Percentiles rank a stretch among this genome's conserved stretches.
Evolutionary conservation across 2,797 vertebrate species (phyloP).

Genomic region (Gallinago stenura): DNA sequence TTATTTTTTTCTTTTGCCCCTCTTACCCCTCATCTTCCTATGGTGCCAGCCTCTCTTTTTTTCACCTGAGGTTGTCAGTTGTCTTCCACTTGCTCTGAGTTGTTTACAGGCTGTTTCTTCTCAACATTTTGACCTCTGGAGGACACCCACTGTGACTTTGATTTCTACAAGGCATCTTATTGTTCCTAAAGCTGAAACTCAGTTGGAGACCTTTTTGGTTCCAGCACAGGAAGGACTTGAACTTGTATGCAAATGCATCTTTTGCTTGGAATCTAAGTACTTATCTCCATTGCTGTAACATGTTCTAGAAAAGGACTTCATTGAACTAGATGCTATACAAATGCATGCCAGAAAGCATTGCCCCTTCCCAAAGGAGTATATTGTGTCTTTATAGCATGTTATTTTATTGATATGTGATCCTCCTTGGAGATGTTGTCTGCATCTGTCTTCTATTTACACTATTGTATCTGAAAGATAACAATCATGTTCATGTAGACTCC

Average conservation of each 20-base stretch:
- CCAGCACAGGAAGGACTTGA: neutral
- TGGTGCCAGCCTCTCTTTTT: neutral
- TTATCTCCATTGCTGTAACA: neutral
- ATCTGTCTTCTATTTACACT: neutral
- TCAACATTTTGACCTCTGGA: neutral
- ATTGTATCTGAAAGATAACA: neutral
- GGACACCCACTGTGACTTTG: neutral
- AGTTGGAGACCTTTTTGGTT: neutral
- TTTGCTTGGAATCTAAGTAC: neutral
- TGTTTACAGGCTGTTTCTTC: neutral
- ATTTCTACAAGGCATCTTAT: conserved; percentile 6
- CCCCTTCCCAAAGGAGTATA: neutral
- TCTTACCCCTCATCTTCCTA: neutral
- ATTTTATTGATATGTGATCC: neutral
- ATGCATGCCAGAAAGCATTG: neutral
- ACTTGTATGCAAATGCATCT: neutral
- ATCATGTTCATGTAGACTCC: neutral
- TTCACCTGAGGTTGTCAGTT: neutral
- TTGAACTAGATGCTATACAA: neutral
- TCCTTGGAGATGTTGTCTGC: neutral
- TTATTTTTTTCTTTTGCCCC: neutral
- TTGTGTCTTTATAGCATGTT: neutral
- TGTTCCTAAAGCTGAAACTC: conserved; percentile 26
- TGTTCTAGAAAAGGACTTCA: neutral
- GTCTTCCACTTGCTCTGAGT: neutral